Evolutionary conservation across 2,888 invertebrate species (phyloP), one percentile per base, ranked within the genome.

Genomic region (Cacoxenus indagator): DNA sequence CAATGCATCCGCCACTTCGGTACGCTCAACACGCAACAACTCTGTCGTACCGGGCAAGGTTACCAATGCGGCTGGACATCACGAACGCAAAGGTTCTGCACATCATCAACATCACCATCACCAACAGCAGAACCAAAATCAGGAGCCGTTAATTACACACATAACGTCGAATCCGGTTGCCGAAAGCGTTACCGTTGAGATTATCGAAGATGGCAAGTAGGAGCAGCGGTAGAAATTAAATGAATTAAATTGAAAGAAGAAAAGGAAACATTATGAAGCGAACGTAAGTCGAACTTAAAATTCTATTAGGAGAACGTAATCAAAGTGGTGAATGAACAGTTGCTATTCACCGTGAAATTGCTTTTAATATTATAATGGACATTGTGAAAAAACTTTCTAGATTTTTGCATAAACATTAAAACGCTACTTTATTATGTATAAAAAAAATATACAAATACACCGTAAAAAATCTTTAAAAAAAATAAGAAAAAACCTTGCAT

Each of bases 181-280:
- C 77, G 92, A 92, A 81, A 91, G 90, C 84, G 92, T 95, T 73
- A 94, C 93, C 74, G 93, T 94, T 67, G 94, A 95, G 89, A 92
- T 94, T 79, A 91, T 93, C 82, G 92, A 93, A 80, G 91, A 92
- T 73, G 91, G 91, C 81, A 89, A 90, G 78, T 91, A 91, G 86
- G 51, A 22, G 22, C 17, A n/a, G n/a, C n/a, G n/a, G n/a, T n/a
- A 6, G 17, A 9, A 83, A 81, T 67, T 78, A 71, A 67, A 57
- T 8, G 4, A n/a, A 46, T 27, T 22, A 45, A 62, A 4, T 64
- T 9, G 67, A 55, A 11, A 9, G 59, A 67, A 67, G 71, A 27
- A 65, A n/a, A 55, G 17, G 8, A 19, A 46, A n/a, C n/a, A n/a
- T n/a, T n/a, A n/a, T n/a, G n/a, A n/a, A n/a, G n/a, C n/a, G n/a